phyloP scores from a whole-genome alignment of 2,888 invertebrate genomes.

The Clitarchus hookeri region DNA sequence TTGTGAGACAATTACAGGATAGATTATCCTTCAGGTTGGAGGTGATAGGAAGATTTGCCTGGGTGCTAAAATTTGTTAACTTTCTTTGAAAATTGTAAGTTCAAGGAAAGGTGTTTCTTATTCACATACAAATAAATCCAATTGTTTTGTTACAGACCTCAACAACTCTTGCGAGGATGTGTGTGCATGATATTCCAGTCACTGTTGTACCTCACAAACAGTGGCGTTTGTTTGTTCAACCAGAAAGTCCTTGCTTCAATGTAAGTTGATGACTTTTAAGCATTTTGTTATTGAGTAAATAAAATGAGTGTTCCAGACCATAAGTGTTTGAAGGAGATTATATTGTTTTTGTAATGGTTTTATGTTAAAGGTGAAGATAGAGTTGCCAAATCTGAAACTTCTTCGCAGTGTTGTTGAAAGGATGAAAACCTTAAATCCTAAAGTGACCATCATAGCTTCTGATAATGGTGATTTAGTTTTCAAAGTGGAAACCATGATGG shows the following conservation, averaged over 20 bases:
- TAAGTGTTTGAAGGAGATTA: too few relatives aligned
- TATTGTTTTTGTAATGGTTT: background rate
- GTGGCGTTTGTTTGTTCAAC: conserved; percentile 78
- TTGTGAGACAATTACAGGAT: too few relatives aligned
- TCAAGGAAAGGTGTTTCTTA: background rate
- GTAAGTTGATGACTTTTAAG: conserved; percentile 59
- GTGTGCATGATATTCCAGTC: conserved; percentile 84
- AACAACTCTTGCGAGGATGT: conserved; percentile 60
- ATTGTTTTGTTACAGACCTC: conserved; percentile 47
- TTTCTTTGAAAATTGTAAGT: too few relatives aligned
- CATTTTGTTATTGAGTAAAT: background rate
- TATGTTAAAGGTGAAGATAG: conserved; percentile 1
- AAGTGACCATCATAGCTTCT: background rate
- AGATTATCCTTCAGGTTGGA: too few relatives aligned
- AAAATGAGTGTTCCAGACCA: too few relatives aligned
- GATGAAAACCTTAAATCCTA: background rate
- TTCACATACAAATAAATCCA: background rate
- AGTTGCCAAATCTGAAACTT: conserved; percentile 4
- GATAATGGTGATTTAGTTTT: conserved; percentile 11
- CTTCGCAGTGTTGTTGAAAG: conserved; percentile 18
- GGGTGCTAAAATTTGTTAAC: too few relatives aligned
- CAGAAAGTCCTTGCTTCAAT: conserved; percentile 72
- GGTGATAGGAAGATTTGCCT: too few relatives aligned
- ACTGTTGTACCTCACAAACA: conserved; percentile 72
- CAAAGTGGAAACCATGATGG: conserved; percentile 24